Evolutionary conservation across 2,797 vertebrate genomes (phyloP).

Genomic region (Chiroxiphia lanceolata): DNA sequence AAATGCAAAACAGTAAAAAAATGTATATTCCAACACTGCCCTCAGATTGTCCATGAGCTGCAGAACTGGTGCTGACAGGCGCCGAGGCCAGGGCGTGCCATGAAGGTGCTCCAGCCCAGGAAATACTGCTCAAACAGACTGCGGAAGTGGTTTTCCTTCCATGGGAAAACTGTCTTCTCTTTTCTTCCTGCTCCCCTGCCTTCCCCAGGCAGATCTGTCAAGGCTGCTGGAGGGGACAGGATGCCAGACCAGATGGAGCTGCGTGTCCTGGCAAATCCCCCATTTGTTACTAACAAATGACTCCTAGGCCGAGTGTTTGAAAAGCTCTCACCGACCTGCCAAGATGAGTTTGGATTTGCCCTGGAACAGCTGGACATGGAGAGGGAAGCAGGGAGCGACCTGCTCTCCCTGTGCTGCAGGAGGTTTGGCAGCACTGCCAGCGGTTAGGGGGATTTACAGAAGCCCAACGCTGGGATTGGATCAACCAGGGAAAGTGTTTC

Average conservation of each 20-base stretch:
- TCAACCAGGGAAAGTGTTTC: not conserved
- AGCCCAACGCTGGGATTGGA: not conserved
- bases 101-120: not conserved
- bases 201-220: not conserved
- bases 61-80: not conserved
- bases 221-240: slow-evolving; percentile 46
- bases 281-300: slow-evolving; percentile 61
- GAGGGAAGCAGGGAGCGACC: not conserved
- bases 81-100: not conserved
- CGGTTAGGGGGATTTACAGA: slow-evolving; percentile 14
- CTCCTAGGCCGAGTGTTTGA: slow-evolving; percentile 40
- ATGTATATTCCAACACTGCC: not conserved
- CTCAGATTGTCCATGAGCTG: not conserved
- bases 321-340: slow-evolving; percentile 55
- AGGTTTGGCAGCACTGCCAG: not conserved
- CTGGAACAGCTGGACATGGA: slow-evolving; percentile 36
- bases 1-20: slow-evolving; percentile 33
- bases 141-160: not conserved
- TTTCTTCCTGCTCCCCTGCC: not conserved
- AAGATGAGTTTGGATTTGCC: slow-evolving; percentile 47
- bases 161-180: not conserved
- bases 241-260: slow-evolving; percentile 66
- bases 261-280: slow-evolving; percentile 58
- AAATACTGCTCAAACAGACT: not conserved
- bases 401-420: not conserved